phyloP scores from a whole-genome alignment of 1,140 invertebrate species.

The Pseudobourletiella spinata region DNA sequence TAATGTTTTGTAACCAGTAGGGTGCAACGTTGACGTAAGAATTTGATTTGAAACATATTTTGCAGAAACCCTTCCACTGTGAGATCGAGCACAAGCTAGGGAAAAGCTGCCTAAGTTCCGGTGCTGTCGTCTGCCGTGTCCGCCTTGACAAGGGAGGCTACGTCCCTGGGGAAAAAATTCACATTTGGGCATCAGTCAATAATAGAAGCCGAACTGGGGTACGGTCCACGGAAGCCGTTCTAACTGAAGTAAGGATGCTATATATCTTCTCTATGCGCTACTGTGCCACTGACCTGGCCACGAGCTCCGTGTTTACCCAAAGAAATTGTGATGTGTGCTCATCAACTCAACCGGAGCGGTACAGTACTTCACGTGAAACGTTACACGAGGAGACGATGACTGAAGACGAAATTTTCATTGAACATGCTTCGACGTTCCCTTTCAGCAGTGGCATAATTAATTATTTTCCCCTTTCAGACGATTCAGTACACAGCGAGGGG shows the following conservation, averaged over 20 bases:
- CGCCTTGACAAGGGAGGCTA: conserved; percentile 82
- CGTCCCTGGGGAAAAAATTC: conserved; percentile 69
- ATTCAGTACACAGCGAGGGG: conserved; percentile 81
- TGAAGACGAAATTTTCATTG: too few species aligned
- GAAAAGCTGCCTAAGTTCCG: conserved; percentile 64
- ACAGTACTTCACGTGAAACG: too few species aligned
- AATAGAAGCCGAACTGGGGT: conserved; percentile 74
- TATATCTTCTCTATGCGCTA: too few species aligned
- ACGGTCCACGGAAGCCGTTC: conserved; percentile 61
- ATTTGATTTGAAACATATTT: neutral
- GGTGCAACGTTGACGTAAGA: too few species aligned
- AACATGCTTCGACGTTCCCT: too few species aligned
- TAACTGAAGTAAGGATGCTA: conserved; percentile 57
- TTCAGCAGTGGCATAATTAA: too few species aligned
- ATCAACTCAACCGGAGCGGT: too few species aligned
- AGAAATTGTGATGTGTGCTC: too few species aligned
- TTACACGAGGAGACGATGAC: too few species aligned
- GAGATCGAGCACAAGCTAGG: conserved; percentile 83
- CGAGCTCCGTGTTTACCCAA: too few species aligned
- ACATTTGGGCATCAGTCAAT: conserved; percentile 70
- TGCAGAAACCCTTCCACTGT: conserved; percentile 79
- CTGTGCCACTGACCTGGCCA: too few species aligned
- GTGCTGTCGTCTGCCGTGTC: conserved; percentile 70
- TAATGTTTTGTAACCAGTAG: too few species aligned
- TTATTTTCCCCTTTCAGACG: conserved; percentile 50